Base-by-base conservation (phyloP, 37 sponge, comb jelly and placozoan genomes). In the Beroe forskalii region DNA sequence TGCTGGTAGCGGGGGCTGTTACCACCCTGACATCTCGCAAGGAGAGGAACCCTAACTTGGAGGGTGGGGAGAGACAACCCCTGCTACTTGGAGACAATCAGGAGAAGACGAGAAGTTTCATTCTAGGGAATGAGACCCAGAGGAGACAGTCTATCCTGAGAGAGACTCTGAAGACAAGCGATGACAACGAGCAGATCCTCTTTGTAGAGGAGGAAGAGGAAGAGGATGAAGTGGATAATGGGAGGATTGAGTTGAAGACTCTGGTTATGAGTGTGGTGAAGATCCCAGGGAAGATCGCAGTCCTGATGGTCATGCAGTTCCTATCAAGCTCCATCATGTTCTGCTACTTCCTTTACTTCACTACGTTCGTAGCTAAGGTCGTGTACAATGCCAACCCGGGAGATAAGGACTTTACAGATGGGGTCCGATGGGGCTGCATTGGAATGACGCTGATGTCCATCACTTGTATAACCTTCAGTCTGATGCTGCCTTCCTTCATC, bases 321-420 rank as follows among this genome's bases (percentile, higher is more conserved):
- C 48, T 80, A 1, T 33, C 86, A 3, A 80, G 86, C 35, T 44
- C 86, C 40, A 80, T 80, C 55, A 80, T 80, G 86, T 80, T 80
- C 22, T 44, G 86, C 55, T 80, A 80, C 86, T 80, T 80, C 28
- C 86, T 80, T 20, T 80, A 80, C 55, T 80, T 80, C 55, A 80
- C 86, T 24, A 80, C 86, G 4, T 80, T 80, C 35, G 86, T 80
- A 6, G 86, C 86, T 30, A 80, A 80, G 35, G 55, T 44, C 23
- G 86, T 80, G 43, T 80, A 44, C 86, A 41, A 80, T n/a, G 86
- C 86, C 0, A 44, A 42, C 4, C 86, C 86, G 1, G 86, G 86
- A 43, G 55, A 41, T 43, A 44, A 80, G 35, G 38, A 44, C 27
- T 80, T 80, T 25, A 80, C 86, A 38, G 55, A 41, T 44, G 86